Evolutionary conservation across 2,888 invertebrate genomes (phyloP).

Genomic region (Matsumyia berberina): DNA sequence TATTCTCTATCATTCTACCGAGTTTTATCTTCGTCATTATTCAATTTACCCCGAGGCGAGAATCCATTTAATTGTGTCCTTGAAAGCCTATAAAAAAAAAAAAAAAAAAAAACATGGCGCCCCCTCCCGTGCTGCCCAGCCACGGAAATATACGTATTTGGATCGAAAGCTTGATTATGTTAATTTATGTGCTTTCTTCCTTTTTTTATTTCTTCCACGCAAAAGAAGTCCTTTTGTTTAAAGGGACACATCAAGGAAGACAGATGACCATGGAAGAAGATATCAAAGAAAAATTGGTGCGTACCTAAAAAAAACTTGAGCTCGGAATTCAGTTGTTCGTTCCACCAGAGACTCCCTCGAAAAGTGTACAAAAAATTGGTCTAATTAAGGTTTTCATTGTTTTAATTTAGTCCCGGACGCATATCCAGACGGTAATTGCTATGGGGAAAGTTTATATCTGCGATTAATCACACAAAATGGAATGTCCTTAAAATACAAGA

Average conservation of each 20-base stretch:
- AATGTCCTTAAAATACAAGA: slow-evolving; percentile 46
- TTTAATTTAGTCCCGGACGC: slow-evolving; percentile 64
- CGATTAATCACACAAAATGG: slow-evolving; percentile 67
- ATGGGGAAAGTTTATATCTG: slow-evolving; percentile 59
- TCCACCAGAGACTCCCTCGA: neutral
- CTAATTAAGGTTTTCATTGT: slow-evolving; percentile 73
- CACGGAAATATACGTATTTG: slow-evolving; percentile 13
- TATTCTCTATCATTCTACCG: neutral
- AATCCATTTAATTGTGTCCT: slow-evolving; percentile 18
- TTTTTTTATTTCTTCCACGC: slow-evolving; percentile 12
- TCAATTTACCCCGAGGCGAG: slow-evolving; percentile 1
- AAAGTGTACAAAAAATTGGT: slow-evolving; percentile 65
- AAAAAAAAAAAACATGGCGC: too few species aligned
- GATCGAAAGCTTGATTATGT: slow-evolving; percentile 59
- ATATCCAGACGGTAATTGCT: slow-evolving; percentile 47
- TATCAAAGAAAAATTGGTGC: slow-evolving; percentile 57
- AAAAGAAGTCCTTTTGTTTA: slow-evolving; percentile 29
- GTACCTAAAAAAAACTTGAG: slow-evolving; percentile 39
- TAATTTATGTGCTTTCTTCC: slow-evolving; percentile 57
- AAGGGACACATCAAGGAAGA: slow-evolving; percentile 50
- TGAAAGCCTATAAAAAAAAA: slow-evolving; percentile 5
- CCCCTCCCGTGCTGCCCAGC: neutral
- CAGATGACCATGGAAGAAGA: slow-evolving; percentile 52
- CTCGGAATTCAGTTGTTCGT: slow-evolving; percentile 20
- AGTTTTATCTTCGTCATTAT: slow-evolving; percentile 21